Evolutionary conservation across 1,140 invertebrate species (phyloP).

Genomic region (Hirudo medicinalis): DNA sequence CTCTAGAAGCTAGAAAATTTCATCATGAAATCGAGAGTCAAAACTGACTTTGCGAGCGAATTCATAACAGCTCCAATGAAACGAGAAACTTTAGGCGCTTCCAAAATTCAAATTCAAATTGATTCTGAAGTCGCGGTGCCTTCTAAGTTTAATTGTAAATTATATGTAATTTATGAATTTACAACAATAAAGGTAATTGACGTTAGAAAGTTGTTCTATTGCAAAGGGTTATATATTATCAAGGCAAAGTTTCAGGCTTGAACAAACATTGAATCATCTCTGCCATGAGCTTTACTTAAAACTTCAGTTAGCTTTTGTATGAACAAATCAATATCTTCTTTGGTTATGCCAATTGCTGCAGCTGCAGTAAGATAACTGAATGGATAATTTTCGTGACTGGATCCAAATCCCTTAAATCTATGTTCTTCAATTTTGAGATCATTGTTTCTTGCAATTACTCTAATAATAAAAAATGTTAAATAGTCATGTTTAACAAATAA

Average conservation of each 20-base stretch:
- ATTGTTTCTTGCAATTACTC: conserved; percentile 32
- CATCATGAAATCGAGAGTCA: no score
- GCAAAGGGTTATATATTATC: background rate
- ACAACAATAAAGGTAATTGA: background rate
- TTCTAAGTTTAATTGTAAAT: conserved; percentile 3
- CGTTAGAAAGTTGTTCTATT: background rate
- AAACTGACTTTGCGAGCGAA: no score
- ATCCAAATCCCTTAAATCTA: conserved; percentile 51
- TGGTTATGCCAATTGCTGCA: conserved; percentile 56
- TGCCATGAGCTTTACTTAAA: conserved; percentile 11
- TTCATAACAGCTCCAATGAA: no score
- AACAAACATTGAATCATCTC: background rate
- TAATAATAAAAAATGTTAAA: conserved; percentile 21
- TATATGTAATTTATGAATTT: background rate
- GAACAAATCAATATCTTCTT: conserved; percentile 54
- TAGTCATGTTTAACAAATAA: background rate
- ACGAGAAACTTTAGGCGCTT: no score
- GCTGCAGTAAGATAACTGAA: conserved; percentile 57
- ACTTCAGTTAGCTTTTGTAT: conserved; percentile 45
- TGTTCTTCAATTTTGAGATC: conserved; percentile 27
- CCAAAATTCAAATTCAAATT: background rate
- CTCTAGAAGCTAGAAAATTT: no score
- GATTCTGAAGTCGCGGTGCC: background rate
- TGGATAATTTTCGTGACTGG: conserved; percentile 52
- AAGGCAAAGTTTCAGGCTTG: background rate